Percentiles rank a stretch among this genome's conserved stretches.
These are phyloP conservation scores for Mimas tiliae DNA, from an alignment of 2,888 invertebrate genomes.

Conservation along the genomic window DNA sequence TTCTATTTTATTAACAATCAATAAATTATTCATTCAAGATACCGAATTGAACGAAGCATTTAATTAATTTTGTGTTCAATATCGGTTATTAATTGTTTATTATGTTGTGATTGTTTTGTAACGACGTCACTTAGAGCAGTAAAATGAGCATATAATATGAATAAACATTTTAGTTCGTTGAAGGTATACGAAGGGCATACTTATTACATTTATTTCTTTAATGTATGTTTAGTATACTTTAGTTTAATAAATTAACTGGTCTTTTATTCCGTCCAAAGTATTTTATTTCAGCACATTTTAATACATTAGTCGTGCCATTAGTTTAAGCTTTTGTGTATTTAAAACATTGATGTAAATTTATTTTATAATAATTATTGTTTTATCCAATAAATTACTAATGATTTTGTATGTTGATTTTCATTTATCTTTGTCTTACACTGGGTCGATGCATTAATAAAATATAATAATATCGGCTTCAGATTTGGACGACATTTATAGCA, in stretches of 20 bases:
- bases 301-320: constrained; percentile 53
- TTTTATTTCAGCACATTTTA: constrained; percentile 34
- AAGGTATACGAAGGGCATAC: neutral
- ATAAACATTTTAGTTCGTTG: neutral
- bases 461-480: too few relatives aligned
- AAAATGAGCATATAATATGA: too few relatives aligned
- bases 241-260: constrained; percentile 7
- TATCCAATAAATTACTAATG: constrained; percentile 26
- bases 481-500: too few relatives aligned
- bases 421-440: neutral
- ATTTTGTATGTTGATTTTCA: neutral
- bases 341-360: constrained; percentile 38
- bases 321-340: constrained; percentile 35
- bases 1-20: too few relatives aligned
- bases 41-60: too few relatives aligned
- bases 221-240: neutral
- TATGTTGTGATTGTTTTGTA: too few relatives aligned
- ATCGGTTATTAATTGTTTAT: too few relatives aligned
- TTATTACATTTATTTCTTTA: neutral
- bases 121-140: too few relatives aligned
- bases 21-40: too few relatives aligned
- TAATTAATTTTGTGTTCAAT: too few relatives aligned
- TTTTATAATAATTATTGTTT: constrained; percentile 17
- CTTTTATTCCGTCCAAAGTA: constrained; percentile 37
- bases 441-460: too few relatives aligned